phyloP scores from a whole-genome alignment of 2,888 invertebrate genomes.

The Limenitis camilla region DNA sequence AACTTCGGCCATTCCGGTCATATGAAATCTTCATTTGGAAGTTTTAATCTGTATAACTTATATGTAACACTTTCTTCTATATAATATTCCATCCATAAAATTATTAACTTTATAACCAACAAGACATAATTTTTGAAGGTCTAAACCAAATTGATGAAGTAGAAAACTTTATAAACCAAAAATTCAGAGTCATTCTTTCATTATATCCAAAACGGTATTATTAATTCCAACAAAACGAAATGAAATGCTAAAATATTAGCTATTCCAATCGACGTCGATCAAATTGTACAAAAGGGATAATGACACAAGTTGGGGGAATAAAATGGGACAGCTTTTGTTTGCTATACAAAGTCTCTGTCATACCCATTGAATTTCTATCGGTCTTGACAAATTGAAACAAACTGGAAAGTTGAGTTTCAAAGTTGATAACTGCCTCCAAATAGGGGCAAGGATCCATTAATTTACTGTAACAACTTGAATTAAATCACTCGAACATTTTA shows the following conservation, averaged over 20 bases:
- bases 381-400: slow-evolving; percentile 64
- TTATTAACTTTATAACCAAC: background rate
- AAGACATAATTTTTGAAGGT: background rate
- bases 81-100: background rate
- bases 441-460: slow-evolving; percentile 58
- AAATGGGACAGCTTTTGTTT: slow-evolving; percentile 52
- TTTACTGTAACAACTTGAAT: slow-evolving; percentile 60
- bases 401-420: slow-evolving; percentile 56
- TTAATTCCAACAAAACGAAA: slow-evolving; percentile 8
- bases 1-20: slow-evolving; percentile 22
- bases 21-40: slow-evolving; percentile 16
- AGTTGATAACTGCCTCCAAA: slow-evolving; percentile 51
- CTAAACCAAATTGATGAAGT: no score
- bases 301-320: slow-evolving; percentile 32
- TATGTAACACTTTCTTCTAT: background rate
- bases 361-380: slow-evolving; percentile 57
- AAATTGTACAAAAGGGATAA: slow-evolving; percentile 25
- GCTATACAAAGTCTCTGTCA: slow-evolving; percentile 43
- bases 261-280: slow-evolving; percentile 19
- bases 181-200: background rate
- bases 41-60: background rate
- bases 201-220: slow-evolving; percentile 1
- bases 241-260: slow-evolving; percentile 16
- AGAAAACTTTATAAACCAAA: no score
- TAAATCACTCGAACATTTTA: slow-evolving; percentile 54